Evolutionary conservation across 1,140 invertebrate species (phyloP), one percentile per base, ranked within the genome.

Genomic region (Zelostemma sp.): DNA sequence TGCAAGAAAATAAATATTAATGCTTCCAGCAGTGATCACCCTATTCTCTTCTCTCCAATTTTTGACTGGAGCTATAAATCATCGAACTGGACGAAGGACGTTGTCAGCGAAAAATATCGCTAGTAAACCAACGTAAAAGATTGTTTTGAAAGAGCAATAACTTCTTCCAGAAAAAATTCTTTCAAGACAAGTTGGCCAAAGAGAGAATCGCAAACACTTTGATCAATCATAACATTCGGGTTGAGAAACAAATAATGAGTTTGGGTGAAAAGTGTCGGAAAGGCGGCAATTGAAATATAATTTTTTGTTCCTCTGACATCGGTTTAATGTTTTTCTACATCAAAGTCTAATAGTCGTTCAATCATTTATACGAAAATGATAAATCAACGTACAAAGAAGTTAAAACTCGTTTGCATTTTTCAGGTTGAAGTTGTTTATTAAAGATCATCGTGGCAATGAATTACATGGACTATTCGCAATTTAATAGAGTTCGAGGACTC

Each of bases 1-100:
- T 72, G 71, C 69, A 72, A 77, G 72, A 72, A 74, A 74, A 75
- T 77, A 77, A 77, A 77, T 77, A 75, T 77, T 77, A 75, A 77
- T 77, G 75, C 68, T 73, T 73, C 57, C 68, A 72, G 67, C 73
- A 74, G 73, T 65, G 74, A 71, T 69, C 67, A 72, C 73, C 69
- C 69, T 47, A 49, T 73, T 73, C 55, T 70, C 67, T 74, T 71
- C 68, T 72, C 66, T 61, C 62, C 63, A 62, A 66, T 75, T 73
- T 75, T 75, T 72, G 60, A 72, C 67, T 72, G 28, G 43, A 69
- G 69, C 62, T 58, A 75, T 79, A 79, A 79, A 79, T 80, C 78
- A 77, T 69, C 67, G 46, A 14, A 48, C 60, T 66, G 66, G 72
- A 70, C 57, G 66, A 75, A 72, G 64, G 66, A 75, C 70, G 59